phyloP scores from a whole-genome alignment of 2,113 vertebrate genomes.

The Stercorarius parasiticus region DNA sequence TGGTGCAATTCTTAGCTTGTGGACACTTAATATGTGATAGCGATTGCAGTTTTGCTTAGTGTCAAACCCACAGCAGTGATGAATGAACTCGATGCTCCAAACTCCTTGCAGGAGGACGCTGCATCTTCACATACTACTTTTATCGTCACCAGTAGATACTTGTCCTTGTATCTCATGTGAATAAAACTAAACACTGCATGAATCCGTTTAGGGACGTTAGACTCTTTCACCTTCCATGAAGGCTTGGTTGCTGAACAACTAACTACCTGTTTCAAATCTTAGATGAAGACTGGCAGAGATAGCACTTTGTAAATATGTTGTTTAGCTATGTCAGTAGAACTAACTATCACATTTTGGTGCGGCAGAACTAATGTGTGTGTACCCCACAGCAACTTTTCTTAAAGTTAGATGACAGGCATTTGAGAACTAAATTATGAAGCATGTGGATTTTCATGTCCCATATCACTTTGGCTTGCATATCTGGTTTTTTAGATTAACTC shows the following conservation, averaged over 20 bases:
- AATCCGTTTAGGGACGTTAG: conserved; percentile 1
- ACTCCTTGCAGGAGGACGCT: neutral
- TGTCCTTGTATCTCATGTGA: neutral
- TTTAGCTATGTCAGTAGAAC: neutral
- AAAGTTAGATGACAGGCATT: neutral
- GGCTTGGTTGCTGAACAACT: conserved; percentile 47
- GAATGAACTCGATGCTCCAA: neutral
- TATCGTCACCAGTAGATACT: rapidly evolving
- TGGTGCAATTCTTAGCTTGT: neutral
- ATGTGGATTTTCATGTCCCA: neutral
- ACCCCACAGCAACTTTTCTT: neutral
- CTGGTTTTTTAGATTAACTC: conserved; percentile 14
- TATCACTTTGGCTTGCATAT: neutral
- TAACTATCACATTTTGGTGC: neutral
- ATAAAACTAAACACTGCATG: conserved; percentile 11
- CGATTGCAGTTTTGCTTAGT: neutral
- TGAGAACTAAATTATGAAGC: neutral
- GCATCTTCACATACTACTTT: neutral
- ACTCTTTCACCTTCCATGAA: conserved; percentile 73
- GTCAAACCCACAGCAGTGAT: neutral
- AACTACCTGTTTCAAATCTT: conserved; percentile 8
- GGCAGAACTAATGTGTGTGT: neutral
- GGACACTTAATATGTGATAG: neutral
- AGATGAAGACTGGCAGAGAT: neutral
- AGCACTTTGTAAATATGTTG: neutral